Evolutionary conservation across 1,140 invertebrate genomes (phyloP), one percentile per base, ranked within the genome.

Genomic region (Ylistrum balloti): DNA sequence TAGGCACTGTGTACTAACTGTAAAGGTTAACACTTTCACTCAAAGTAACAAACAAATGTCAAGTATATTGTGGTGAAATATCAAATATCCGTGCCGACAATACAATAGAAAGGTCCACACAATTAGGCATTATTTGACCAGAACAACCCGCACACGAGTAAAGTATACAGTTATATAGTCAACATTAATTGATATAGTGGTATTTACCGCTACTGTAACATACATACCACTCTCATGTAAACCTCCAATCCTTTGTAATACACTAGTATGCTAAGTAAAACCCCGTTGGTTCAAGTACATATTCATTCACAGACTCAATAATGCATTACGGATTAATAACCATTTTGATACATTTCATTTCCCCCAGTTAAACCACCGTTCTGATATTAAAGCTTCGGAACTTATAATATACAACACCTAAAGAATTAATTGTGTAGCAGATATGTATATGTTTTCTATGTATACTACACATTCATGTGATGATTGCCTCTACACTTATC

Each of bases 331-430:
- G 56, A 74, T 74, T 74, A 74, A n/a, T 74, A 28, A 28, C 56
- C n/a, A 74, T 74, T 74, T 74, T n/a, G 56, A 74, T 74, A 74
- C 56, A 74, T 74, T 48, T 48, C n/a, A 48, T 48, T 74, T 74
- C 56, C n/a, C 22, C 56, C n/a, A 0, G 56, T 74, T 56, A 56
- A 56, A 56, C 45, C 9, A 2, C 17, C 45, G 20, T 2, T 56
- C 45, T n/a, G n/a, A n/a, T n/a, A n/a, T n/a, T n/a, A n/a, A n/a
- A n/a, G 45, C 9, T 17, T n/a, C 56, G 11, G 22, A 74, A 3
- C n/a, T 5, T 7, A 74, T 17, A n/a, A 74, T 28, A 28, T 7
- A n/a, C 3, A 74, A n/a, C 56, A 45, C 41, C 9, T 17, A 45
- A 15, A 45, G 9, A 45, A 1, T 1, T 17, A 45, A 15, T 45